Evolutionary conservation across 1,140 invertebrate species (phyloP).

Genomic region (Protaetia brevitarsis): DNA sequence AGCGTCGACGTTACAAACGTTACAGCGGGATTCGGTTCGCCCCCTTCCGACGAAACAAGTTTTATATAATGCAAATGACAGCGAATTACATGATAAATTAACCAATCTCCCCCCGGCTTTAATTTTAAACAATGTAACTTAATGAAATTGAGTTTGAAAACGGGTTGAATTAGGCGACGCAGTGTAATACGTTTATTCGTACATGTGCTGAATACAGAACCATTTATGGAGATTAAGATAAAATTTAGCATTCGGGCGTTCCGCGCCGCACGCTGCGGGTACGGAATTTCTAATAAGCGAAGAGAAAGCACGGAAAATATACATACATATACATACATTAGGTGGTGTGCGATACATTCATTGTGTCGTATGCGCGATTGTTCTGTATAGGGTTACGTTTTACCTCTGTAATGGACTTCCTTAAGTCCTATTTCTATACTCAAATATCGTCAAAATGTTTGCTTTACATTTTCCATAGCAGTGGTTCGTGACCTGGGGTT

Average conservation of each 20-base stretch:
- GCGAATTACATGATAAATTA: conserved; percentile 49
- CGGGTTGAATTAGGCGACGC: conserved; percentile 45
- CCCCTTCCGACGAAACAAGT: conserved; percentile 19
- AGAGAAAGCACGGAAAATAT: background rate
- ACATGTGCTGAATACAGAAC: conserved; percentile 44
- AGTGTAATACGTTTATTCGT: conserved; percentile 48
- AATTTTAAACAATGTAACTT: conserved; percentile 49
- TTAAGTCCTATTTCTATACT: no score
- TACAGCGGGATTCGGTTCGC: no score
- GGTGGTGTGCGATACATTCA: no score
- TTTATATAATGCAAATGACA: conserved; percentile 25
- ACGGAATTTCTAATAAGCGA: conserved; percentile 5
- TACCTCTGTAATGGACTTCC: no score
- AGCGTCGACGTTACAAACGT: no score
- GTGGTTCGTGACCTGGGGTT: no score
- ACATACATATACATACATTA: conserved; percentile 13
- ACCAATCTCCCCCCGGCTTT: conserved; percentile 45
- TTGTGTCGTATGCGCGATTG: no score
- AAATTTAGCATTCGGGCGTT: conserved; percentile 25
- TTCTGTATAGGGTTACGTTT: no score
- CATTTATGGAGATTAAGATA: conserved; percentile 33
- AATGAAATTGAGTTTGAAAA: conserved; percentile 50
- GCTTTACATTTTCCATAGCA: no score
- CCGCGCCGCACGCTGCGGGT: background rate
- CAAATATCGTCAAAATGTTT: no score